phyloP scores from a whole-genome alignment of 1,140 invertebrate species.

The Semibalanus balanoides region DNA sequence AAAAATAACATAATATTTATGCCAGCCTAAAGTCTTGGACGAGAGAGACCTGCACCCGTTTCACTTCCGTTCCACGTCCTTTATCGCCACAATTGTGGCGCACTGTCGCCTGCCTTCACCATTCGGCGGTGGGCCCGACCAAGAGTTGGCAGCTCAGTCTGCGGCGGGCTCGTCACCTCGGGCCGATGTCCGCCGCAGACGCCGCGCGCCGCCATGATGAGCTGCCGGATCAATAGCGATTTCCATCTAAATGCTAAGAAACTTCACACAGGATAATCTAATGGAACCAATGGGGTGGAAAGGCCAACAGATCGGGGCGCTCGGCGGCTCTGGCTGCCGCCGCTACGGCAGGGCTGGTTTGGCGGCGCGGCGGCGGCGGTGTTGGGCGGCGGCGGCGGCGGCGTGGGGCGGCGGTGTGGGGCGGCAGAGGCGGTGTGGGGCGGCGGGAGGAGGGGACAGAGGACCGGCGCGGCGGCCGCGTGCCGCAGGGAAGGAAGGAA shows the following conservation, averaged over 20 bases:
- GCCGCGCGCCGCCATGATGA: background rate
- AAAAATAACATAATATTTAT: too few species aligned
- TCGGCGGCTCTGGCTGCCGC: background rate
- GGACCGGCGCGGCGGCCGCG: too few species aligned
- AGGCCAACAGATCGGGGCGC: background rate
- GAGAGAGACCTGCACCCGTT: too few species aligned
- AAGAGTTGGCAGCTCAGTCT: background rate
- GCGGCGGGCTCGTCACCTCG: background rate
- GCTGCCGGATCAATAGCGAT: background rate
- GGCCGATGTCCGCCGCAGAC: background rate
- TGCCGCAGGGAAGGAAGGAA: background rate
- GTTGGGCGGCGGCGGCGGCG: too few species aligned
- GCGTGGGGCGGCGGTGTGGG: too few species aligned
- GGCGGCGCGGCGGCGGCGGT: background rate
- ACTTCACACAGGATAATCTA: slow-evolving; percentile 2
- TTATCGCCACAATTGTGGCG: too few species aligned
- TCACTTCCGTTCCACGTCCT: too few species aligned
- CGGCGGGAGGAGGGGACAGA: background rate
- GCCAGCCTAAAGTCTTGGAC: too few species aligned
- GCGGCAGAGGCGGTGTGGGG: too few species aligned
- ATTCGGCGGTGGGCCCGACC: too few species aligned
- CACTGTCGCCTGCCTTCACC: too few species aligned
- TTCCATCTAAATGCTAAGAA: slow-evolving; percentile 2
- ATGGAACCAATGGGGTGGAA: slow-evolving; percentile 1
- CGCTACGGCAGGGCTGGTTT: background rate